A percentile compares a stretch with the other conserved stretches of the same genome.
These are phyloP conservation scores for Myathropa florea DNA, from an alignment of 2,888 invertebrate species.

Conservation along the genomic window DNA sequence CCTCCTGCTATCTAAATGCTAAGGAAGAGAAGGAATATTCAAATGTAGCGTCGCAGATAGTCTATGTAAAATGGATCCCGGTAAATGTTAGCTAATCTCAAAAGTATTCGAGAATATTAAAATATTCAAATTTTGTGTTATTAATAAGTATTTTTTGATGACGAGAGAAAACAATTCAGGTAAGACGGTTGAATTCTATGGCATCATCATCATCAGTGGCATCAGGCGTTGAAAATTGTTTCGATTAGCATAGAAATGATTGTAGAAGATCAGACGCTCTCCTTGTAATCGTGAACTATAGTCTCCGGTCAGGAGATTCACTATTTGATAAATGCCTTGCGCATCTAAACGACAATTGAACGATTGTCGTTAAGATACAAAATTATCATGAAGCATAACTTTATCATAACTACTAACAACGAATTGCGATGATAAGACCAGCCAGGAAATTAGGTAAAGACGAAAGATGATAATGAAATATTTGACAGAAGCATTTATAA, in stretches of 20 bases:
- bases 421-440: constrained; percentile 19
- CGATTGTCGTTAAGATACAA: constrained; percentile 61
- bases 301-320: constrained; percentile 41
- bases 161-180: constrained; percentile 66
- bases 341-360: constrained; percentile 59
- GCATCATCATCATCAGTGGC: constrained; percentile 53
- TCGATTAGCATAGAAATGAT: constrained; percentile 76
- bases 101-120: constrained; percentile 67
- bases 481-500: background rate
- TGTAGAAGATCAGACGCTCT: constrained; percentile 57
- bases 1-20: background rate
- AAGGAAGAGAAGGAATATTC: constrained; percentile 43
- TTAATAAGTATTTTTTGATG: constrained; percentile 70
- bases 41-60: constrained; percentile 53
- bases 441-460: constrained; percentile 38
- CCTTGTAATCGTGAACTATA: constrained; percentile 32
- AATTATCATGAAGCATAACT: constrained; percentile 50
- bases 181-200: constrained; percentile 43
- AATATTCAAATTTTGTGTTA: constrained; percentile 66
- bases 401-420: constrained; percentile 23
- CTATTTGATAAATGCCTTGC: constrained; percentile 48
- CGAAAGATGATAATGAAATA: background rate
- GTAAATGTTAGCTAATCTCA: constrained; percentile 61
- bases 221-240: constrained; percentile 73
- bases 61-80: constrained; percentile 63